Evolutionary conservation across 1,140 invertebrate species (phyloP).

Genomic region (Hestina assimilis): DNA sequence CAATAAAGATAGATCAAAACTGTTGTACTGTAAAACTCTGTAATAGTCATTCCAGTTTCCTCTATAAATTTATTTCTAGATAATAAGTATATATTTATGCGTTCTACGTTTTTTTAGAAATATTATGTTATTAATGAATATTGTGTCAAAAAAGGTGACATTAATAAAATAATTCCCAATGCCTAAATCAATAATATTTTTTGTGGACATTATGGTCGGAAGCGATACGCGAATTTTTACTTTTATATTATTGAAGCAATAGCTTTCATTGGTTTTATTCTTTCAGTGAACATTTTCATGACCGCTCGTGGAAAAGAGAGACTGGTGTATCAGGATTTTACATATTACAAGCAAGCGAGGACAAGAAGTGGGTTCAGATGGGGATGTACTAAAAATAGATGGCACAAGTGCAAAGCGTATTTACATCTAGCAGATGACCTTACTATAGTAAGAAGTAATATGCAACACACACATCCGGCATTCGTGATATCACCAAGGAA

Average conservation of each 20-base stretch:
- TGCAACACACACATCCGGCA: conserved; percentile 64
- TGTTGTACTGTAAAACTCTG: too few relatives aligned
- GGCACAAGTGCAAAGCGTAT: conserved; percentile 70
- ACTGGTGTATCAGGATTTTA: conserved; percentile 58
- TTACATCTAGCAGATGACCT: conserved; percentile 65
- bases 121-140: too few relatives aligned
- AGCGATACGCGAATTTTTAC: too few relatives aligned
- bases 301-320: conserved; percentile 67
- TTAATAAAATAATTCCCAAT: too few relatives aligned
- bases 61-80: too few relatives aligned
- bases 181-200: too few relatives aligned
- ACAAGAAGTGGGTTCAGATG: conserved; percentile 63
- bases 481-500: conserved; percentile 42
- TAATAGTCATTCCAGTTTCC: too few relatives aligned
- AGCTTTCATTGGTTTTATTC: conserved; percentile 27
- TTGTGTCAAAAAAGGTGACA: too few relatives aligned
- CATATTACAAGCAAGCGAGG: conserved; percentile 69
- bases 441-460: conserved; percentile 65
- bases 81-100: too few relatives aligned
- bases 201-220: too few relatives aligned
- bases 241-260: background rate
- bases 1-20: too few relatives aligned
- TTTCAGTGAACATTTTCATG: conserved; percentile 77
- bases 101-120: too few relatives aligned
- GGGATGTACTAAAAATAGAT: conserved; percentile 71